These are phyloP conservation scores for Amaurobius ferox DNA, from an alignment of 2,888 invertebrate genomes.

Conservation along the genomic window DNA sequence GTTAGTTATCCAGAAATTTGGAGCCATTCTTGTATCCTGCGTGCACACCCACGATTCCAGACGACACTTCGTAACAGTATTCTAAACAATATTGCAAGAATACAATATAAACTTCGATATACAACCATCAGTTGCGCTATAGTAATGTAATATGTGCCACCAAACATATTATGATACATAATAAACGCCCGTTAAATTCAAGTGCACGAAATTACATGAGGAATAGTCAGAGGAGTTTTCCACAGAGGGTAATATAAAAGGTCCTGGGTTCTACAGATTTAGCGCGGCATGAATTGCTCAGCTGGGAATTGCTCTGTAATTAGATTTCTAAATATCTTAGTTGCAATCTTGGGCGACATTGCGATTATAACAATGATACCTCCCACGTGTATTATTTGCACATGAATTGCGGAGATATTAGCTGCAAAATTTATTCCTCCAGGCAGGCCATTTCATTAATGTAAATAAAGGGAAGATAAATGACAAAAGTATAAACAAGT, in stretches of 20 bases:
- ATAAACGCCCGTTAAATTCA: not conserved
- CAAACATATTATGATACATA: too few species aligned
- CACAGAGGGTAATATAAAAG: not conserved
- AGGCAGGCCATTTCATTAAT: not conserved
- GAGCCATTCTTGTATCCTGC: too few species aligned
- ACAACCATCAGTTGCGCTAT: too few species aligned
- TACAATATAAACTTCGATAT: too few species aligned
- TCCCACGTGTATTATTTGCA: constrained; percentile 14
- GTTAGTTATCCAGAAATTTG: too few species aligned
- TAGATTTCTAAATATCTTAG: constrained; percentile 9
- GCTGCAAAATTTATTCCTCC: not conserved
- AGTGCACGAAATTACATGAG: too few species aligned
- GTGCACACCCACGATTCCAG: too few species aligned
- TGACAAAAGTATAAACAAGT: too few species aligned
- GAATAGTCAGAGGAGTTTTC: not conserved
- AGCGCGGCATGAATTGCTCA: not conserved
- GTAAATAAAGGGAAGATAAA: too few species aligned
- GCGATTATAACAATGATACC: constrained; percentile 3
- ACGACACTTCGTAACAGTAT: too few species aligned
- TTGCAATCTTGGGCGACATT: constrained; percentile 11
- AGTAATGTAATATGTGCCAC: too few species aligned
- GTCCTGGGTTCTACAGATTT: not conserved
- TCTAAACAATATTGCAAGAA: too few species aligned
- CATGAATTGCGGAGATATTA: not conserved
- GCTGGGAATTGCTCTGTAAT: not conserved